Evolutionary conservation across 2,113 vertebrate genomes (phyloP), one percentile per base, ranked within the genome.

Genomic region (Oenanthe melanoleuca): DNA sequence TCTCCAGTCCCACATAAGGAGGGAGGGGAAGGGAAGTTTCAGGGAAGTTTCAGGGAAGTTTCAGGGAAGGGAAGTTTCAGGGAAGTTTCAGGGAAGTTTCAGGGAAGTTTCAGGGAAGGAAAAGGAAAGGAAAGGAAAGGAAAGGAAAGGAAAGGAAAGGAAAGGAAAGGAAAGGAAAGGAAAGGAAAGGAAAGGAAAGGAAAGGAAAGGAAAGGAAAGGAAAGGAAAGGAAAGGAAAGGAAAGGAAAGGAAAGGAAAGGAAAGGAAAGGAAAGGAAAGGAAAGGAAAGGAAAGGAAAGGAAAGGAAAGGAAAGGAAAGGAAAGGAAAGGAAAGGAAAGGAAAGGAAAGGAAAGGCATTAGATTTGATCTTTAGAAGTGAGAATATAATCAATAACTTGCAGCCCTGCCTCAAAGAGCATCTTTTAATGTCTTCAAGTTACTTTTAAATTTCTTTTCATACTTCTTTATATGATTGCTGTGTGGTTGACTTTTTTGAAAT

Each of bases 401-500:
- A n/a, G 1, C 24, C 8, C 13, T 78, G 14, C 2, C 40, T 78
- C 33, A 59, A 77, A 56, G 3, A 55, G 2, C 2, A 65, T 38
- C 1, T 26, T 80, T 86, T 38, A 9, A 50, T 80, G 81, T 75
- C 7, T 70, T 65, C 14, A 50, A 55, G 16, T 55, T 2, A 34
- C 13, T 52, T 63, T 47, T 14, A 55, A 56, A 42, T 8, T 52
- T 56, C 24, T 49, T 64, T 83, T 67, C 17, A 28, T 80, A 42
- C 1, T 53, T 70, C 17, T 22, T 74, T 60, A 28, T 40, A 12
- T 38, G 56, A 44, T 28, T 69, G 12, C 3, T n/a, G 81, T 80
- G 29, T 33, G 4, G 2, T 8, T 64, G 45, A 7, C 12, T 38
- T 3, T 9, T 2, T 11, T 2, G 4, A 8, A 31, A 5, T 71